phyloP scores from a whole-genome alignment of 2,113 vertebrate species.

The Leuciscus idus region DNA sequence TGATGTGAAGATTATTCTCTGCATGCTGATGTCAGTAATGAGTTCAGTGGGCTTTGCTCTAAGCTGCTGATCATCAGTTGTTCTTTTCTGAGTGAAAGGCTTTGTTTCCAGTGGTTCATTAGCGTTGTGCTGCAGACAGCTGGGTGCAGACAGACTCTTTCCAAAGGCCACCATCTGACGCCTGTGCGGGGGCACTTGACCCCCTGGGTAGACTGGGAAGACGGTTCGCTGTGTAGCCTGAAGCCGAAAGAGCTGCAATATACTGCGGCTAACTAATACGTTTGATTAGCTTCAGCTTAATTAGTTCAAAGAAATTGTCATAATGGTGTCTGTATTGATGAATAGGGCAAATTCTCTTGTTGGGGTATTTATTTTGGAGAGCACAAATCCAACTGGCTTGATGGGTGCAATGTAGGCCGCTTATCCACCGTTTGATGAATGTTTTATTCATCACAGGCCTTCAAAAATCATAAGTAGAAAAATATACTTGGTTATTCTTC shows the following conservation, averaged over 20 bases:
- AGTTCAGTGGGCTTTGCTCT: slow-evolving; percentile 20
- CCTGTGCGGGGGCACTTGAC: slow-evolving; percentile 43
- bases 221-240: slow-evolving; percentile 48
- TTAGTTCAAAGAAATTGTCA: background rate
- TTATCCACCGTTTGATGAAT: background rate
- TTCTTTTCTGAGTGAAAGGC: slow-evolving; percentile 45
- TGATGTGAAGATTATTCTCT: slow-evolving; percentile 19
- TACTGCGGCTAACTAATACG: background rate
- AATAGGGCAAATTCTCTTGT: background rate
- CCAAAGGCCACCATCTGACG: slow-evolving; percentile 62
- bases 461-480: slow-evolving; percentile 6
- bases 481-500: slow-evolving; percentile 1
- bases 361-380: background rate
- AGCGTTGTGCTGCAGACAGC: slow-evolving; percentile 61
- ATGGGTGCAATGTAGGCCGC: background rate
- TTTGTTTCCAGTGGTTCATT: slow-evolving; percentile 64
- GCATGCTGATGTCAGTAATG: slow-evolving; percentile 19
- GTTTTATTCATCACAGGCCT: slow-evolving; percentile 18
- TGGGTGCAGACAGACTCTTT: slow-evolving; percentile 68
- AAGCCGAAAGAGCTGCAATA: slow-evolving; percentile 45
- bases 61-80: slow-evolving; percentile 22
- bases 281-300: slow-evolving; percentile 9
- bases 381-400: background rate
- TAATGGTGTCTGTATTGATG: slow-evolving; percentile 9
- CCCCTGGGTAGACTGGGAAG: slow-evolving; percentile 33